Base-by-base conservation (phyloP, 2,113 vertebrate species). In the Apteryx owenii region DNA sequence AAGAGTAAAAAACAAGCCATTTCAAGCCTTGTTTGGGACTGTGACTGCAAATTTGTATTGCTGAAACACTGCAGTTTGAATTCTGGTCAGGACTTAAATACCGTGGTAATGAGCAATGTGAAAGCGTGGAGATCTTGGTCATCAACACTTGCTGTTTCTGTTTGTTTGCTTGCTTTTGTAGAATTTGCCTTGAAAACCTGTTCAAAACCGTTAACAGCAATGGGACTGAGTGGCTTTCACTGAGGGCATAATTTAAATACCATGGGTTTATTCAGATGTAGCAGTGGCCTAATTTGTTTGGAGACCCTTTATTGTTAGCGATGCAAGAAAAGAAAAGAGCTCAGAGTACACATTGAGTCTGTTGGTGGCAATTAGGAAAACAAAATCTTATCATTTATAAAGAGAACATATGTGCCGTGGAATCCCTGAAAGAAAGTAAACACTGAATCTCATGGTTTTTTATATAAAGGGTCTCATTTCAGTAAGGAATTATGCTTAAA, bases 241-340 rank as follows among this genome's bases (percentile, higher is more conserved):
- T 69, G 62, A 84, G 38, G 21, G 5, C 0, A 0, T 88, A 66
- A 96, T 96, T 90, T 96, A 78, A 93, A 97, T 94, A 75, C 38
- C 72, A 75, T n/a, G 54, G 46, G 18, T 66, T 96, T 96, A 96
- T 96, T 96, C 92, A 95, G 64, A 95, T 86, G 68, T 88, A 88
- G 23, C 56, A 60, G 54, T 56, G 72, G 76, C 85, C 76, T 95
- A 93, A 95, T 94, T 96, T 96, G 82, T 88, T 92, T 88, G 65
- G 68, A 93, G 60, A 81, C 31, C 60, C 77, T 81, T 88, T 94
- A 71, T 93, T 96, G 64, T 92, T 75, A 76, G 22, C 0, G 5
- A n/a, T 81, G 13, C 36, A 78, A 82, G 76, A 46, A 83, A 80
- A 93, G 56, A 95, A 96, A 91, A 78, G 88, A 65, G 28, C 60